phyloP scores from a whole-genome alignment of 2,113 vertebrate genomes.

The Melanerpes aurifrons region DNA sequence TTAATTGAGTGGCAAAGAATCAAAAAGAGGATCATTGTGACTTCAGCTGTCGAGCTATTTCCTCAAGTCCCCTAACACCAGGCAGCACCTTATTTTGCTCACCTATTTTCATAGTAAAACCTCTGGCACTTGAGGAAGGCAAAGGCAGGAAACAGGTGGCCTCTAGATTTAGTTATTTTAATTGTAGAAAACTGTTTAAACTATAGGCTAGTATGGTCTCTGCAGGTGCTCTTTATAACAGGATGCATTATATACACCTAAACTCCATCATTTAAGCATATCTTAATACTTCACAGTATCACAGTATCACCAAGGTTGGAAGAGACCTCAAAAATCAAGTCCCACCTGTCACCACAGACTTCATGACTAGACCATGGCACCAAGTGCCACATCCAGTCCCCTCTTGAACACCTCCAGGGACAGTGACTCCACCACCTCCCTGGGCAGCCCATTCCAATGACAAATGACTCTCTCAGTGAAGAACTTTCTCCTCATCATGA shows the following conservation, averaged over 20 bases:
- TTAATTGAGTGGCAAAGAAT: conserved; percentile 13
- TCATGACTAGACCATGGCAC: no score
- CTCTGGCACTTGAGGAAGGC: neutral
- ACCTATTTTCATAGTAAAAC: conserved; percentile 58
- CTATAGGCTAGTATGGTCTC: neutral
- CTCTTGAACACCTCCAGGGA: no score
- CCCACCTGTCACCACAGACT: no score
- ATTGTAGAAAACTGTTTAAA: conserved; percentile 45
- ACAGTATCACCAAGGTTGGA: no score
- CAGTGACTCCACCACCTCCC: no score
- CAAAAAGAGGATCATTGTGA: neutral
- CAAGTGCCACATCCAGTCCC: no score
- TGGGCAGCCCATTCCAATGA: no score
- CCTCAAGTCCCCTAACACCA: neutral
- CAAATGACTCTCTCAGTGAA: no score
- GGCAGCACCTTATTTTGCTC: conserved; percentile 32
- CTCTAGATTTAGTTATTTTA: conserved; percentile 51
- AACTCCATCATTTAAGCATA: conserved; percentile 47
- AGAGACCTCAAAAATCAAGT: no score
- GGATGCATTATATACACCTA: conserved; percentile 22
- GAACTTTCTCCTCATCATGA: no score
- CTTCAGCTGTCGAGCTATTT: conserved; percentile 2
- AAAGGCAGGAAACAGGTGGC: conserved; percentile 57
- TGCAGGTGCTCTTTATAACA: conserved; percentile 50
- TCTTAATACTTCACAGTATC: neutral